Conservation (phyloP, 2,113 vertebrate genomes). For the Panthera uncia region DNA sequence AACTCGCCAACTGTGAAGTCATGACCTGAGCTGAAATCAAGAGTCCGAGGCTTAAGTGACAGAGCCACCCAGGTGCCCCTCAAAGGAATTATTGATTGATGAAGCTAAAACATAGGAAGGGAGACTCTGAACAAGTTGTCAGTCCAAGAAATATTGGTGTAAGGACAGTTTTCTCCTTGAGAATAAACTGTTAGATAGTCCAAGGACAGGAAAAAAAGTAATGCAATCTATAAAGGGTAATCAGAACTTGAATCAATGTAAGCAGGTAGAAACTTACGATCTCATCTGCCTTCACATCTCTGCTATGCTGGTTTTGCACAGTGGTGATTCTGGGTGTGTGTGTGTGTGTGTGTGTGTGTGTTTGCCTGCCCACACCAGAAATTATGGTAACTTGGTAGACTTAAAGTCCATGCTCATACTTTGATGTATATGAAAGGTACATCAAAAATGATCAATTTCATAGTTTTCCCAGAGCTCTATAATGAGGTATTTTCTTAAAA, state of each 20-base stretch:
- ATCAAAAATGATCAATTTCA: neutral
- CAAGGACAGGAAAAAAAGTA: neutral
- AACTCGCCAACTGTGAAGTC: too few species aligned
- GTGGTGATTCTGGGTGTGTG: neutral
- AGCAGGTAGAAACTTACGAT: neutral
- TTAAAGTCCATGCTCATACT: neutral
- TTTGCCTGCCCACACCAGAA: neutral
- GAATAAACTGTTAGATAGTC: neutral
- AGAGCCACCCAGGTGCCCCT: too few species aligned
- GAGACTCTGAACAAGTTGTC: neutral
- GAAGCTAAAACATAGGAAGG: neutral
- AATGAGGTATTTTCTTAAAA: neutral
- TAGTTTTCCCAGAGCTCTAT: neutral
- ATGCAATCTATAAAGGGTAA: neutral
- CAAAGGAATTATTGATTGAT: neutral
- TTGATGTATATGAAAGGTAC: neutral
- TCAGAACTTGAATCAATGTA: neutral
- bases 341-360: rapidly evolving
- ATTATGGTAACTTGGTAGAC: neutral
- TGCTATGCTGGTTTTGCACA: neutral
- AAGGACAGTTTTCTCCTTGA: neutral
- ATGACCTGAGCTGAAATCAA: too few species aligned
- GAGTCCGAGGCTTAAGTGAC: too few species aligned
- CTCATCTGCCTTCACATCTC: neutral
- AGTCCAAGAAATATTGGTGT: neutral